A percentile compares a stretch with the other conserved stretches of the same genome.
phyloP scores from a whole-genome alignment of 2,888 invertebrate genomes.

The Neoscelio sp. region DNA sequence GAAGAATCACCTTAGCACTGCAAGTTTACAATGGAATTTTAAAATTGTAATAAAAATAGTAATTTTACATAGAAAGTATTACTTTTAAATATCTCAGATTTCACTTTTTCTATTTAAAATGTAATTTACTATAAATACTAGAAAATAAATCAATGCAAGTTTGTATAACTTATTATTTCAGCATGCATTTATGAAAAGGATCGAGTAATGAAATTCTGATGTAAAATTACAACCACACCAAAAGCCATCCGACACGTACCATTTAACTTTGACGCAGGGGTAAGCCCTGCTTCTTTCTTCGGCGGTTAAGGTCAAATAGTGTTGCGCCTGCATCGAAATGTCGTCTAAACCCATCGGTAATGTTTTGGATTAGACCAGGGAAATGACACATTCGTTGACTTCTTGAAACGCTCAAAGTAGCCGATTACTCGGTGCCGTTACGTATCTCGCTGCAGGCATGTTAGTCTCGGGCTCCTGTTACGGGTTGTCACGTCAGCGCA shows the following conservation, averaged over 20 bases:
- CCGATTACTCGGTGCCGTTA: slow-evolving; percentile 51
- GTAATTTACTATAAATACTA: too few relatives aligned
- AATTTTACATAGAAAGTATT: too few relatives aligned
- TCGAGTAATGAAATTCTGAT: background rate
- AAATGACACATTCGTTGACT: slow-evolving; percentile 30
- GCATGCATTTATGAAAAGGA: too few relatives aligned
- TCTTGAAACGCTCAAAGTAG: slow-evolving; percentile 6
- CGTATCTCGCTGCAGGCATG: slow-evolving; percentile 43
- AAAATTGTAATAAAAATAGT: too few relatives aligned
- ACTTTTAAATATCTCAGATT: too few relatives aligned
- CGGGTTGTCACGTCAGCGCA: slow-evolving; percentile 55
- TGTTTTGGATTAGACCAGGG: slow-evolving; percentile 10
- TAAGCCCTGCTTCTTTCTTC: slow-evolving; percentile 80
- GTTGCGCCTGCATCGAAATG: slow-evolving; percentile 74
- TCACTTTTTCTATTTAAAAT: too few relatives aligned
- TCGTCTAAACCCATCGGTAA: slow-evolving; percentile 71
- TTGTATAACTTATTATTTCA: too few relatives aligned
- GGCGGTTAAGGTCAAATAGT: slow-evolving; percentile 77
- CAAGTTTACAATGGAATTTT: too few relatives aligned
- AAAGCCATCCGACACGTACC: slow-evolving; percentile 74
- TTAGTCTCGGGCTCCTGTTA: slow-evolving; percentile 65
- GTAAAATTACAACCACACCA: slow-evolving; percentile 6
- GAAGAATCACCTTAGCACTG: too few relatives aligned
- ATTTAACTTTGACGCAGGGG: slow-evolving; percentile 78
- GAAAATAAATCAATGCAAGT: too few relatives aligned